Evolutionary conservation across 2,797 vertebrate species (phyloP).

Genomic region (Chrysocyon brachyurus): DNA sequence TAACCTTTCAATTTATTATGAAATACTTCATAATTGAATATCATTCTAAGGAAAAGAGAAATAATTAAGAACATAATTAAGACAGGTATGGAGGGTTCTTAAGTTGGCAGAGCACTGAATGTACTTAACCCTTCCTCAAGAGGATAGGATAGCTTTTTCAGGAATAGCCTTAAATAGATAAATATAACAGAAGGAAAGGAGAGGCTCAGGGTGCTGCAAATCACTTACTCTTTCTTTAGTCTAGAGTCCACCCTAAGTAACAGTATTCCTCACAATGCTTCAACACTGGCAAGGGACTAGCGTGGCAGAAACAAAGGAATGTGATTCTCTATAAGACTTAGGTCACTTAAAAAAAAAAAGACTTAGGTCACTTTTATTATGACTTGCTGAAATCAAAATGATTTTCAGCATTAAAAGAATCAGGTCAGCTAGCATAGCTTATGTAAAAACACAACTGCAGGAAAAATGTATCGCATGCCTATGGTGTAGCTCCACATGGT

Average conservation of each 20-base stretch:
- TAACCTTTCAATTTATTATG: constrained; percentile 60
- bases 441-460: neutral
- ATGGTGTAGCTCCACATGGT: neutral
- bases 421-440: neutral
- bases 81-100: neutral
- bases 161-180: neutral
- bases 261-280: neutral
- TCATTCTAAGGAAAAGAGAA: constrained; percentile 49
- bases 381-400: constrained; percentile 32
- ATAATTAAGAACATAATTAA: constrained; percentile 61
- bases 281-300: neutral
- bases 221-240: neutral
- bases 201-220: neutral
- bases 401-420: constrained; percentile 25
- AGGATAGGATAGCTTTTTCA: neutral
- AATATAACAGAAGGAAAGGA: constrained; percentile 6
- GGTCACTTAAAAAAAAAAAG: neutral
- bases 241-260: neutral
- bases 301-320: neutral
- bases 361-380: constrained; percentile 22
- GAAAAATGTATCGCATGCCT: neutral
- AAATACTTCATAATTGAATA: constrained; percentile 59
- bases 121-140: neutral
- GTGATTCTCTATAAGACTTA: neutral
- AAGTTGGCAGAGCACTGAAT: neutral